phyloP scores from a whole-genome alignment of 2,113 vertebrate genomes.

The Helogale parvula region DNA sequence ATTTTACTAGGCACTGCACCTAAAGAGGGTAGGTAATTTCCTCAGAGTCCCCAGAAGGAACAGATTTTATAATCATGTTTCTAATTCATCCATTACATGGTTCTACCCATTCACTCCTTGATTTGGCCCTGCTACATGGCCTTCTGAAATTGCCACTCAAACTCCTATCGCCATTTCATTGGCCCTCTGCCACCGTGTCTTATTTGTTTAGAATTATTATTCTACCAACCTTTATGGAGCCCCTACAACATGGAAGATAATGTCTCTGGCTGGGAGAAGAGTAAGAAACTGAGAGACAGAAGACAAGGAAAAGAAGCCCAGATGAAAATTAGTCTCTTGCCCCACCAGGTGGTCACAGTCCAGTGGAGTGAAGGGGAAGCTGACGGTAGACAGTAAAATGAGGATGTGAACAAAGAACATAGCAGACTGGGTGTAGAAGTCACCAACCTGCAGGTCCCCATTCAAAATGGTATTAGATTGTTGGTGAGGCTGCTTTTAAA shows the following conservation, averaged over 20 bases:
- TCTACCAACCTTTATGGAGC: background rate
- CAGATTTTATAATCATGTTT: background rate
- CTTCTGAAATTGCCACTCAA: background rate
- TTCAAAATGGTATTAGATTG: background rate
- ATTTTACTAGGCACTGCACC: background rate
- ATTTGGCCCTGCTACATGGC: background rate
- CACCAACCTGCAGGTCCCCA: background rate
- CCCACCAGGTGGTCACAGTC: background rate
- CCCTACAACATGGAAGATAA: background rate
- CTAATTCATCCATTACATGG: background rate
- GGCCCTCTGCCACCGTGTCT: background rate
- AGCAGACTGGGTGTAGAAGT: fast-evolving
- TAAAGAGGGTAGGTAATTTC: background rate
- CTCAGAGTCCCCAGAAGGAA: background rate
- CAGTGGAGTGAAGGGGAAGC: background rate
- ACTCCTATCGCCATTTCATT: background rate
- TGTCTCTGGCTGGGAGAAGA: background rate
- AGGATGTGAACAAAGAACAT: background rate
- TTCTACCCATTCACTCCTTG: background rate
- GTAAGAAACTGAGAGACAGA: background rate
- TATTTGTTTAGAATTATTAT: slow-evolving; percentile 1
- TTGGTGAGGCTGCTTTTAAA: background rate
- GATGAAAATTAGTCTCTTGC: background rate
- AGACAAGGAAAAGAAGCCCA: background rate
- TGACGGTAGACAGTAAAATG: background rate